Evolutionary conservation across 2,797 vertebrate species (phyloP), one percentile per base, ranked within the genome.

Genomic region (Chloroceryle amazona): DNA sequence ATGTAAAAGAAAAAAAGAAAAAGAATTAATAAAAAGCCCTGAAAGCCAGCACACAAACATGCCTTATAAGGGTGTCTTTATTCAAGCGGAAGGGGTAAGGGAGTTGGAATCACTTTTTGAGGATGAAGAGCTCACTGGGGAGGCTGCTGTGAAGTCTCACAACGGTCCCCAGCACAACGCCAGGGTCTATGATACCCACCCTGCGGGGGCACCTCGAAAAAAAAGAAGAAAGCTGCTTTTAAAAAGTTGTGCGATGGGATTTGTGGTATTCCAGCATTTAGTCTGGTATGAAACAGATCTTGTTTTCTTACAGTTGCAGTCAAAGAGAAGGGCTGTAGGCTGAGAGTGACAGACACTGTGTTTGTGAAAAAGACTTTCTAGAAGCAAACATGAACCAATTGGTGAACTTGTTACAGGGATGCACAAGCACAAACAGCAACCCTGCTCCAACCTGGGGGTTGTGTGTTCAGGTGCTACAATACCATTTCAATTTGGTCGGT

Each of bases 21-120:
- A 84, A 66, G 61, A 76, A 62, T 83, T 41, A 91, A 93, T 81
- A 79, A 90, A 74, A 84, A 87, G 65, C 91, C 91, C 89, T 93
- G 95, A 95, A 79, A 93, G 51, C 9, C 68, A 74, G 61, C 15
- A 46, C 39, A 84, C 66, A 95, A 93, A 81, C 47, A 57, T 4
- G 22, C 33, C 35, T 39, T 84, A 28, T 62, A 86, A 89, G 82
- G 57, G 65, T 65, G 81, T n/a, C 70, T 87, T 84, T 93, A 54
- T 88, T 60, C 19, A 25, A 72, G 61, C 1, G 1, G 61, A 16
- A 18, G 28, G 85, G 39, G 65, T 35, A 62, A 19, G 23, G 73
- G 54, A 55, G 52, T 9, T 78, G 81, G 82, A 90, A 66, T 52
- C 55, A 21, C 31, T 66, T 84, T n/a, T 41, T 14, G 68, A 81